phyloP scores from a whole-genome alignment of 2,113 vertebrate species.

The Gymnogyps californianus region DNA sequence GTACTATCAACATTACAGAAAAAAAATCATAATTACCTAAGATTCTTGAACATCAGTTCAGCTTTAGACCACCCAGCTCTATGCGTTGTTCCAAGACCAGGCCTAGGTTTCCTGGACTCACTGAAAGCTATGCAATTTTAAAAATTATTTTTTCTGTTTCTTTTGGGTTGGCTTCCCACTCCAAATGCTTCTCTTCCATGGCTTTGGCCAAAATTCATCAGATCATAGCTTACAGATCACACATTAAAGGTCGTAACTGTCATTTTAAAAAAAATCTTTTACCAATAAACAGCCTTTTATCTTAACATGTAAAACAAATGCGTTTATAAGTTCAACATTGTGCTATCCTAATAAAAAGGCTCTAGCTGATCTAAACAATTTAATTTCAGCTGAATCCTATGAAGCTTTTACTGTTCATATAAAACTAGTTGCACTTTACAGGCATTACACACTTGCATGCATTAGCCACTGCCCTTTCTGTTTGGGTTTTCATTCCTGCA shows the following conservation, averaged over 20 bases:
- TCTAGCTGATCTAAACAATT: constrained; percentile 13
- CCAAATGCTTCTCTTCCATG: not conserved
- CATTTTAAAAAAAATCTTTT: not conserved
- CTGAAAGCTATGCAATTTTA: not conserved
- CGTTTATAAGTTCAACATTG: constrained; percentile 20
- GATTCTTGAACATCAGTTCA: not conserved
- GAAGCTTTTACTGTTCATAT: constrained; percentile 10
- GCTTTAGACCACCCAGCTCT: constrained; percentile 42
- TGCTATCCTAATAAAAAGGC: constrained; percentile 17
- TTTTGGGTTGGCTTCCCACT: not conserved
- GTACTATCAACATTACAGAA: not conserved
- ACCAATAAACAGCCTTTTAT: constrained; percentile 27
- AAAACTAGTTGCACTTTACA: not conserved
- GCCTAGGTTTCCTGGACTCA: not conserved
- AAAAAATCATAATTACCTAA: not conserved
- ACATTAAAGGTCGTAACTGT: not conserved
- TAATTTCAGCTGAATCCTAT: not conserved
- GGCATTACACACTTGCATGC: not conserved
- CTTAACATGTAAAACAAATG: constrained; percentile 12
- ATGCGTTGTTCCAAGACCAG: not conserved
- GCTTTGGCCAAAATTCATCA: not conserved
- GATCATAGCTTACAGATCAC: constrained; percentile 14
- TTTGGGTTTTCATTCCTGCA: not conserved
- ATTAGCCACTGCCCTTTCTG: not conserved
- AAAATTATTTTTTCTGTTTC: not conserved